phyloP scores from a whole-genome alignment of 1,140 invertebrate genomes.

The Spodoptera litura region DNA sequence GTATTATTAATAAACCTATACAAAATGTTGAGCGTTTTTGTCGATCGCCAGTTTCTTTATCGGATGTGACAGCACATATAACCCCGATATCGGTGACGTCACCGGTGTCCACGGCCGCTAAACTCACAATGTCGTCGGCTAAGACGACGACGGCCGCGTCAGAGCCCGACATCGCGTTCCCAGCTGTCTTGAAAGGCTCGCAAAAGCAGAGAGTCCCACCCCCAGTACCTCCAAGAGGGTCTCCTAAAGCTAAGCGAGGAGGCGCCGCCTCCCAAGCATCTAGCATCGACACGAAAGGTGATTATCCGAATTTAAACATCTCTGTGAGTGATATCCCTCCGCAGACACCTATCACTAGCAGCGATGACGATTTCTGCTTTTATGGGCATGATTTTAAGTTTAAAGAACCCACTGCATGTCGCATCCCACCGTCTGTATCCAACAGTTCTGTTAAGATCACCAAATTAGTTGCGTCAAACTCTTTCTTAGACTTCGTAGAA shows the following conservation, averaged over 20 bases:
- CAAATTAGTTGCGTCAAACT: conserved; percentile 73
- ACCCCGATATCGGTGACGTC: conserved; percentile 87
- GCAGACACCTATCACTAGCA: conserved; percentile 76
- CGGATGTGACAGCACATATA: conserved; percentile 85
- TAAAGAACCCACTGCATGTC: conserved; percentile 76
- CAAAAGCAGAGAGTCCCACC: conserved; percentile 90
- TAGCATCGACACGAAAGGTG: conserved; percentile 83
- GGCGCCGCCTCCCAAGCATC: conserved; percentile 75
- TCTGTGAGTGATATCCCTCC: conserved; percentile 73
- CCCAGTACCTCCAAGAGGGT: conserved; percentile 93
- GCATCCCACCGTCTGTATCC: conserved; percentile 71
- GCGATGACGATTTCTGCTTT: conserved; percentile 79
- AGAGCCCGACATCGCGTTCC: conserved; percentile 87
- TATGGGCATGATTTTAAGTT: conserved; percentile 80
- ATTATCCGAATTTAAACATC: conserved; percentile 76
- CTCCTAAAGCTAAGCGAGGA: conserved; percentile 88
- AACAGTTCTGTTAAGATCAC: conserved; percentile 71
- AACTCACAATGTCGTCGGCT: conserved; percentile 77
- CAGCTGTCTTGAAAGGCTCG: conserved; percentile 91
- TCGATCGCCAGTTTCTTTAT: conserved; percentile 76
- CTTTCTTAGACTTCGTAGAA: conserved; percentile 75
- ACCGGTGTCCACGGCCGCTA: conserved; percentile 83
- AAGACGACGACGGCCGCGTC: conserved; percentile 66
- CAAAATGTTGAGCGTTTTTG: conserved; percentile 73
- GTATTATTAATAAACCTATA: conserved; percentile 70